Evolutionary conservation across 2,797 vertebrate genomes (phyloP).

Genomic region (Catamblyrhynchus diadema): DNA sequence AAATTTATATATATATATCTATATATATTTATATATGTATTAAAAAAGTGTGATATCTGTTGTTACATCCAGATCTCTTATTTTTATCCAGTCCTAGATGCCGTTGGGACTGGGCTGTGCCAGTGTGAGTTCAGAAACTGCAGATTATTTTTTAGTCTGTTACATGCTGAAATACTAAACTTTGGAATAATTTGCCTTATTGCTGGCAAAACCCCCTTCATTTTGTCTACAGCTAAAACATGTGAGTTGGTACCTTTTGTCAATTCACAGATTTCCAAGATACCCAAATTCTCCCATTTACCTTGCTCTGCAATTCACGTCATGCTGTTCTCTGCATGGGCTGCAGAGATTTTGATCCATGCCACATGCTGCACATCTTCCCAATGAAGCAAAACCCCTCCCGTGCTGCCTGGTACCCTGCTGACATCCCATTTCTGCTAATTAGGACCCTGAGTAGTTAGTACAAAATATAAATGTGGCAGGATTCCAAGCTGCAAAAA

Average conservation of each 20-base stretch:
- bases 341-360: constrained; percentile 48
- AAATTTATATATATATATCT: background rate
- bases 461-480: constrained; percentile 47
- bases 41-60: background rate
- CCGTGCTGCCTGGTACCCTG: constrained; percentile 52
- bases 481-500: constrained; percentile 16
- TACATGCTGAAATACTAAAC: background rate
- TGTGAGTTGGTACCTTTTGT: background rate
- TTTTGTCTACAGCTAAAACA: background rate
- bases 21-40: background rate
- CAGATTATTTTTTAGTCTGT: background rate
- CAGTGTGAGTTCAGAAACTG: background rate
- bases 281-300: constrained; percentile 23
- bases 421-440: constrained; percentile 63
- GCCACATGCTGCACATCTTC: constrained; percentile 58
- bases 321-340: constrained; percentile 61
- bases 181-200: background rate
- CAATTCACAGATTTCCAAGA: constrained; percentile 20
- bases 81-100: background rate
- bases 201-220: background rate
- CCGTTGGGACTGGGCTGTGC: background rate
- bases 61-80: background rate
- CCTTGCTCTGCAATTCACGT: constrained; percentile 53
- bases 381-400: constrained; percentile 46
- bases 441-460: constrained; percentile 58